These are phyloP conservation scores for Latrodectus elegans DNA, from an alignment of 2,888 invertebrate genomes.

Conservation along the genomic window DNA sequence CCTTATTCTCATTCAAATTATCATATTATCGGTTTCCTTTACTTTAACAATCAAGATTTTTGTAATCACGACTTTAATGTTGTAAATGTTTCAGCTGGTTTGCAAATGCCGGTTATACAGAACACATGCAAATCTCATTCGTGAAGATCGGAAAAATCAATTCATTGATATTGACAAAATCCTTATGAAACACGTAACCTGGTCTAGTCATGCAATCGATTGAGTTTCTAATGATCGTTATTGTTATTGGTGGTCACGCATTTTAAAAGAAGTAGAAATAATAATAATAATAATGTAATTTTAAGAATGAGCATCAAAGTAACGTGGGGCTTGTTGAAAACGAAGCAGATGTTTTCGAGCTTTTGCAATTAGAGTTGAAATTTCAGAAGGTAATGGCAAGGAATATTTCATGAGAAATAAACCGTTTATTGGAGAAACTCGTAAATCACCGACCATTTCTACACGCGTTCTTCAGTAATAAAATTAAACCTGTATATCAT, in stretches of 20 bases:
- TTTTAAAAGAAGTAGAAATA: not conserved
- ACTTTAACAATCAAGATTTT: not conserved
- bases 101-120: not conserved
- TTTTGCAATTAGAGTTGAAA: too few species aligned
- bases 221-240: slow-evolving; percentile 43
- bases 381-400: too few species aligned
- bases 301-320: too few species aligned
- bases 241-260: slow-evolving; percentile 30
- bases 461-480: too few species aligned
- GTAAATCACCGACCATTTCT: too few species aligned
- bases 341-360: too few species aligned
- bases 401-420: too few species aligned
- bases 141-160: slow-evolving; percentile 28
- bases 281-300: too few species aligned
- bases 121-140: not conserved
- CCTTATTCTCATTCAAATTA: not conserved
- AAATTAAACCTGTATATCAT: too few species aligned
- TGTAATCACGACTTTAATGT: not conserved
- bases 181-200: slow-evolving; percentile 32
- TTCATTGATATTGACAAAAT: slow-evolving; percentile 37
- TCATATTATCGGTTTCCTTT: slow-evolving; percentile 5
- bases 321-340: too few species aligned
- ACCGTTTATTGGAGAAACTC: too few species aligned
- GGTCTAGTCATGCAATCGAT: slow-evolving; percentile 47
- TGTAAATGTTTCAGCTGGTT: not conserved